Conservation (phyloP, 2,888 invertebrate species). For the Tanytarsus gracilentus region DNA sequence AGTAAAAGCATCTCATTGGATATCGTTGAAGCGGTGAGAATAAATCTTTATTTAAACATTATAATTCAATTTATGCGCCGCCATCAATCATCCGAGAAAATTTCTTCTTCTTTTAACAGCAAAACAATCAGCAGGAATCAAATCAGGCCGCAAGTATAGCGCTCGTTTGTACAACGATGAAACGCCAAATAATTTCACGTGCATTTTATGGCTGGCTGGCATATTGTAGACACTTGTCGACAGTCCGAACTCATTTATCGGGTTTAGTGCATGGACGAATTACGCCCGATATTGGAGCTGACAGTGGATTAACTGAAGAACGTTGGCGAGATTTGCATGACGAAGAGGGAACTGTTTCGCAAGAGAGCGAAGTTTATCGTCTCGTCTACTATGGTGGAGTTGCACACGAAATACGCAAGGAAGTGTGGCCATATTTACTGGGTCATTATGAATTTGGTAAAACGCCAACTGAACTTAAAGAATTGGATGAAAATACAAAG, state of each 20-base stretch:
- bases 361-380: slow-evolving; percentile 66
- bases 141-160: slow-evolving; percentile 53
- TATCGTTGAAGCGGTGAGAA: slow-evolving; percentile 30
- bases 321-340: slow-evolving; percentile 61
- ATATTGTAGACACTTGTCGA: slow-evolving; percentile 85
- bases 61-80: slow-evolving; percentile 43
- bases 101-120: not conserved
- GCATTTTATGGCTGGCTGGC: slow-evolving; percentile 97
- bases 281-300: slow-evolving; percentile 53
- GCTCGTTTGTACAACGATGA: slow-evolving; percentile 89
- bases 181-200: slow-evolving; percentile 84
- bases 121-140: slow-evolving; percentile 31
- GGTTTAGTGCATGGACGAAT: slow-evolving; percentile 74
- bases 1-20: slow-evolving; percentile 45
- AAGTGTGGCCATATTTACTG: slow-evolving; percentile 83
- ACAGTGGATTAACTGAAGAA: slow-evolving; percentile 63
- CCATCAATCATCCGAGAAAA: slow-evolving; percentile 32
- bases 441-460: slow-evolving; percentile 53
- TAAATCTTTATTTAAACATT: not conserved
- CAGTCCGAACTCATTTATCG: slow-evolving; percentile 84
- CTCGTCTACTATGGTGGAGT: slow-evolving; percentile 84
- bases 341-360: slow-evolving; percentile 51
- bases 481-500: slow-evolving; percentile 57
- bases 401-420: slow-evolving; percentile 61
- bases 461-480: slow-evolving; percentile 53